These are phyloP conservation scores for Spinus pinus DNA, from an alignment of 2,797 vertebrate species.

Conservation along the genomic window DNA sequence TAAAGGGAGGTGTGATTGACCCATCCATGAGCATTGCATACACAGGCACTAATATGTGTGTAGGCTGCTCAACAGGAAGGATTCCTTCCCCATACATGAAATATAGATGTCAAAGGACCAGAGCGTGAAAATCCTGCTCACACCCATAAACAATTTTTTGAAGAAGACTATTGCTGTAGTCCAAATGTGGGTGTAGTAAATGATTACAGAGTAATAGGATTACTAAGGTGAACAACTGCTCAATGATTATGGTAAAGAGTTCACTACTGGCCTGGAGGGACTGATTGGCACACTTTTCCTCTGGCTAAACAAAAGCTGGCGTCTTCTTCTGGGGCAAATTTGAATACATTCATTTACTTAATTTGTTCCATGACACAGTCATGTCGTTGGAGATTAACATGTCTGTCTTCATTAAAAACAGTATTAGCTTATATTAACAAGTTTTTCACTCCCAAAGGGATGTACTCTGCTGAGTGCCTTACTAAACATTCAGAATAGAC, in stretches of 20 bases:
- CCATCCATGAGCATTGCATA: neutral
- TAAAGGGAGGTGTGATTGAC: neutral
- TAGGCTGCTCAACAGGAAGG: neutral
- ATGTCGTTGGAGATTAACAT: conserved; percentile 11
- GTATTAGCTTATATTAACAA: neutral
- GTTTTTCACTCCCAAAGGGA: neutral
- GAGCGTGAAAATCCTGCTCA: neutral
- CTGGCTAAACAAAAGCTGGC: conserved; percentile 21
- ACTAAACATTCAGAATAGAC: neutral
- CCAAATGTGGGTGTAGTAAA: neutral
- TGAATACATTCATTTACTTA: conserved; percentile 15
- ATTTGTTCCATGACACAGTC: conserved; percentile 32
- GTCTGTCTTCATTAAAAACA: conserved; percentile 1
- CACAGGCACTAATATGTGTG: neutral
- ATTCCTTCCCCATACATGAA: neutral
- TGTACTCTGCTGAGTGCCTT: neutral
- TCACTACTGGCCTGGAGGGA: neutral
- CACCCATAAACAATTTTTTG: neutral
- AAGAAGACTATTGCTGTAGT: neutral
- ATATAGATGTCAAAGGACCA: conserved; percentile 19
- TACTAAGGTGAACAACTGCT: conserved; percentile 42
- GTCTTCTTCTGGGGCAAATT: neutral
- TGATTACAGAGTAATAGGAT: conserved; percentile 26
- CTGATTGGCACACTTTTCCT: neutral
- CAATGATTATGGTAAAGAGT: neutral